Base-by-base conservation (phyloP, 1,140 invertebrate species). In the Rhynchophorus ferrugineus region DNA sequence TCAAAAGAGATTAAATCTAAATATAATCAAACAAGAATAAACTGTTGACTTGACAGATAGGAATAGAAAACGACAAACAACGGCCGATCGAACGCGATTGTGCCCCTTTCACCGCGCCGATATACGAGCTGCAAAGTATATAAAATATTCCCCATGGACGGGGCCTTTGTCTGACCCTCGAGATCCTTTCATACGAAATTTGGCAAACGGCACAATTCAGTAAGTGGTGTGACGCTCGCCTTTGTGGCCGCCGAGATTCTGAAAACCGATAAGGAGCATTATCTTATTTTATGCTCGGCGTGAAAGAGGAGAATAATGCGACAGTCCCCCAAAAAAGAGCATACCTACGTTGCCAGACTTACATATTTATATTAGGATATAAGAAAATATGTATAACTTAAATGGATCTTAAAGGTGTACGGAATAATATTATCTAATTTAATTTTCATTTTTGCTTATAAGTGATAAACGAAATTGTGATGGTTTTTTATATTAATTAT, bases 151-250 rank as follows among this genome's bases (percentile, higher is more conserved):
- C 13, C 18, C 20, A 14, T 16, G 2, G n/a, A n/a, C n/a, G 11
- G 22, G 24, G 24, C 43, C 14, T 44, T 44, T 44, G 43, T 44
- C 17, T 34, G 22, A 2, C 22, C 24, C 43, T 34, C 11, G 18
- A 33, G 21, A 44, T 44, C 43, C 43, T 22, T 44, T 22, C 34
- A 34, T 44, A 44, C 34, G 43, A 50, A 50, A 50, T 50, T 50
- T 50, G 29, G 49, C 35, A 50, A 50, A 50, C 49, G 44, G 44
- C 49, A 44, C 49, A 50, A 50, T 50, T 50, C 19, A 33, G 49
- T 50, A 50, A 50, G 49, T 36, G 49, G 38, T 33, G 49, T 33
- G 45, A 24, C 45, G 45, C 18, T 18, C 21, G n/a, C 33, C 49
- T 50, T 50, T 50, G 49, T 50, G 38, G 19, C 18, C 6, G 34